phyloP scores from a whole-genome alignment of 2,888 invertebrate species.

The Folsomia manolachei region DNA sequence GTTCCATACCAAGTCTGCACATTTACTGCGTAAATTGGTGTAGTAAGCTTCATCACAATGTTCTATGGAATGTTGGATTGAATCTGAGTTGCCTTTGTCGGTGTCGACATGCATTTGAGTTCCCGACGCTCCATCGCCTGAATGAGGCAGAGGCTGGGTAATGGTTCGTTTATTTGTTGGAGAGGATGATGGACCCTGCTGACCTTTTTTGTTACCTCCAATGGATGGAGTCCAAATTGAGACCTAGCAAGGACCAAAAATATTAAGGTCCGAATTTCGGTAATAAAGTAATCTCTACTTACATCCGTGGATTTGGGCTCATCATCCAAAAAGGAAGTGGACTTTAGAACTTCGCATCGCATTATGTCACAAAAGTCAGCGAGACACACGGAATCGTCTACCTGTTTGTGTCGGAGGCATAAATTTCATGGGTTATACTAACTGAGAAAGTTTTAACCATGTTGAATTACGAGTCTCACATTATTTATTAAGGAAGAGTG shows the following conservation, averaged over 20 bases:
- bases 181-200: not conserved
- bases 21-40: conserved; percentile 44
- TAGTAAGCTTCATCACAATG: conserved; percentile 49
- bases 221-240: conserved; percentile 49
- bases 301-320: conserved; percentile 49
- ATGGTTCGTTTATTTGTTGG: not conserved
- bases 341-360: conserved; percentile 83
- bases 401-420: conserved; percentile 59
- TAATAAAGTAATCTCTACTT: too few species aligned
- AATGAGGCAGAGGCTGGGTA: conserved; percentile 19
- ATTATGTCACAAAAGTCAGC: conserved; percentile 95
- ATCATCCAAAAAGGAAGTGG: conserved; percentile 53
- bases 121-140: too few species aligned
- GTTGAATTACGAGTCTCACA: conserved; percentile 56
- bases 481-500: conserved; percentile 80
- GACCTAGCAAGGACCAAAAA: too few species aligned
- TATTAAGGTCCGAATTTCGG: too few species aligned
- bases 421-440: not conserved
- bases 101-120: conserved; percentile 15
- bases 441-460: not conserved
- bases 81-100: not conserved
- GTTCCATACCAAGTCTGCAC: conserved; percentile 49
- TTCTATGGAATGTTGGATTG: conserved; percentile 8
- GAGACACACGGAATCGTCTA: conserved; percentile 86
- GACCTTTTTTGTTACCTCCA: conserved; percentile 13